Evolutionary conservation across 2,113 vertebrate genomes (phyloP), one percentile per base, ranked within the genome.

Genomic region (Bos taurus): DNA sequence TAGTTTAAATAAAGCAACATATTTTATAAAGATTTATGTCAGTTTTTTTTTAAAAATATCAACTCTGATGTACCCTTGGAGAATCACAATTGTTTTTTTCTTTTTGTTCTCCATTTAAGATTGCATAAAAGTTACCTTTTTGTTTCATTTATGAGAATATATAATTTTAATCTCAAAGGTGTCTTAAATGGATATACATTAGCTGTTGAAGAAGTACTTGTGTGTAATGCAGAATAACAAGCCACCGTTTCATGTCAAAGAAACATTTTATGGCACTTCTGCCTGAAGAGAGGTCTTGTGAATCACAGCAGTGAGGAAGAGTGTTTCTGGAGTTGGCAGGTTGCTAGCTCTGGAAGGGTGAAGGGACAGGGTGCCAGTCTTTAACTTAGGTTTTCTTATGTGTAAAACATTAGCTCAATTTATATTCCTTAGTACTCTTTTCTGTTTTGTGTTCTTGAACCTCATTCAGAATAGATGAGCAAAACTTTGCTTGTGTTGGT

Each of bases 301-400:
- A 87, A 48, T 96, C 88, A 89, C 9, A 84, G 85, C 62, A 77
- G 26, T 81, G 86, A 94, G 36, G n/a, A 82, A 86, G 43, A 88
- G 25, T 93, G 78, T 84, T 83, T 94, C n/a, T 89, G 94, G 59
- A 95, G 12, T 43, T 78, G 77, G 17, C 81, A 16, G 46, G 7
- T 86, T 95, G 71, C 33, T 92, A 3, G 25, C 56, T 84, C 12
- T 77, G 40, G n/a, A 40, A 30, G 54, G 74, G 6, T 82, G 6
- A 10, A 95, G 1, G 82, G 16, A 87, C 25, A 88, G 43, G 6
- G 19, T 14, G 0, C 82, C 16, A 91, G 11, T 43, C 11, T 74
- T 90, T 95, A 85, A 59, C 5, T 83, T 95, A 56, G 48, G 36
- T 94, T 97, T 97, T 96, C 88, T 85, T 97, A 71, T 50, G 4